Evolutionary conservation across 2,113 vertebrate species (phyloP), one percentile per base, ranked within the genome.

Genomic region (Pandion haliaetus): DNA sequence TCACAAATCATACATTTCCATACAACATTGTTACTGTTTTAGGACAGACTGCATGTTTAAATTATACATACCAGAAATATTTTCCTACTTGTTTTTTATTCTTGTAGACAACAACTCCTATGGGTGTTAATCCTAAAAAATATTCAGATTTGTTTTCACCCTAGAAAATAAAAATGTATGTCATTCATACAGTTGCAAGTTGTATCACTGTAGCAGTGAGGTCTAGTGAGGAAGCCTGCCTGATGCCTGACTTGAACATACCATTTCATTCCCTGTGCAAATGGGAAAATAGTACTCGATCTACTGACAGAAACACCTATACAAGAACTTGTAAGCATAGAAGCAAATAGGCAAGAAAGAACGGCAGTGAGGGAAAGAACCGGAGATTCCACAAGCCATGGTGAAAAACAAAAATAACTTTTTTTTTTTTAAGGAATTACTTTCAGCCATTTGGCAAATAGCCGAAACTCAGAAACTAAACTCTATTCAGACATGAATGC

Each of bases 71-170:
- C 99, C 99, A 99, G 97, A 99, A 99, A 97, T 99, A 99, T 83
- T 99, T 99, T 81, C 99, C 99, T 69, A 99, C 99, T 98, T 99
- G 99, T 28, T 98, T 99, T 97, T 99, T 99, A 97, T 99, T 99
- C 97, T 99, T 99, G 97, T 99, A 99, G 96, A 99, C 98, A 89
- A 99, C 99, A 83, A 99, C 98, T 81, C 99, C 99, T 86, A 98
- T 90, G 4, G 99, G 99, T 54, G 99, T 99, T 88, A 99, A 97
- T 88, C 99, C 99, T 95, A 99, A 97, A 96, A 99, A 99, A 96
- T 99, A 99, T 78, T 99, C 99, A 15, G 98, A 98, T 66, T 98
- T 98, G 94, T 99, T 99, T 97, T 99, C 99, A 86, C 99, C 99
- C 99, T 99, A 95, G 55, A 97, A 98, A 97, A 97, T 62, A 97